Percentiles rank a stretch among this genome's conserved stretches.
phyloP scores from a whole-genome alignment of 2,113 vertebrate genomes.

The Gymnocephalus cernua region DNA sequence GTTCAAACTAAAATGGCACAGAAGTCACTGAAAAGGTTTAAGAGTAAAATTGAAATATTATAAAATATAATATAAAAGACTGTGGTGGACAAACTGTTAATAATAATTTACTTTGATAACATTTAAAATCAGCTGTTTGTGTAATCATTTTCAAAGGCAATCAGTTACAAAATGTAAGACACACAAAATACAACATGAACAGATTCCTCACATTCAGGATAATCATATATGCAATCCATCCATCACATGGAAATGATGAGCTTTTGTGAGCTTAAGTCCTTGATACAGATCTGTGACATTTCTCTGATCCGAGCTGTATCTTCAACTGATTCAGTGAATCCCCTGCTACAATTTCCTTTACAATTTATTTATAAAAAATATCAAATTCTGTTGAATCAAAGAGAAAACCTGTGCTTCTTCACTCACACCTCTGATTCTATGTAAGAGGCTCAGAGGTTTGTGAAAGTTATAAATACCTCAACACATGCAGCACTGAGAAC shows the following conservation, averaged over 20 bases:
- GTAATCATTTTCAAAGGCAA: constrained; percentile 60
- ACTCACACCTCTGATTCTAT: not conserved
- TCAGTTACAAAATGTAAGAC: constrained; percentile 63
- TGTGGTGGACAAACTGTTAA: not conserved
- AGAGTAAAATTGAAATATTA: not conserved
- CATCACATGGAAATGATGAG: constrained; percentile 4
- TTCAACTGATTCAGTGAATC: not conserved
- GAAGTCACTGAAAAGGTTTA: not conserved
- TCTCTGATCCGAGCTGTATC: constrained; percentile 16
- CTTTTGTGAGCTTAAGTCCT: not conserved
- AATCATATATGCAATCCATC: not conserved
- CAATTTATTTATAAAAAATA: constrained; percentile 16
- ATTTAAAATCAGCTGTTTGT: constrained; percentile 32
- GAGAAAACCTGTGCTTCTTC: constrained; percentile 8
- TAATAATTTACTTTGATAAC: constrained; percentile 42
- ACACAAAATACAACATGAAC: constrained; percentile 38
- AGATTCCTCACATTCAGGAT: constrained; percentile 25
- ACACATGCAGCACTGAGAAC: not conserved
- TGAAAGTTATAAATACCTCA: not conserved
- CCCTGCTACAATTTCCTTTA: not conserved
- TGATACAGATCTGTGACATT: constrained; percentile 8
- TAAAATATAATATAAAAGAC: not conserved
- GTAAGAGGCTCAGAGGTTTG: not conserved
- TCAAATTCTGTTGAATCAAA: constrained; percentile 14
- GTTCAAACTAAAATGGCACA: not conserved